phyloP scores from a whole-genome alignment of 2,797 vertebrate genomes.

The Morus bassanus region DNA sequence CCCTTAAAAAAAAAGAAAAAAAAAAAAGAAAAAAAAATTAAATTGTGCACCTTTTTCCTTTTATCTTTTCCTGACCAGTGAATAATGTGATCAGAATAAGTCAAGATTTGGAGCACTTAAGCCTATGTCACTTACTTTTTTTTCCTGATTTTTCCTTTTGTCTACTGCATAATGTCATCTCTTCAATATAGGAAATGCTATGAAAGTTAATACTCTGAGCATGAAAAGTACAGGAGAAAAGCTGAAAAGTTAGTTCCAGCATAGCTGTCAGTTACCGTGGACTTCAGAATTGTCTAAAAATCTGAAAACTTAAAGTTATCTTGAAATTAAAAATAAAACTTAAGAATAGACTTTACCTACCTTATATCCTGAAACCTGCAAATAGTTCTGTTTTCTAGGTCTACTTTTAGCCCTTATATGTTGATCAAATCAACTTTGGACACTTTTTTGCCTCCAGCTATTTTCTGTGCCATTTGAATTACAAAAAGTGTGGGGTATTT shows the following conservation, averaged over 20 bases:
- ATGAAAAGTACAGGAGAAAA: background rate
- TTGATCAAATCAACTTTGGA: background rate
- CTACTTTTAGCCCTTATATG: background rate
- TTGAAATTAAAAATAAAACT: background rate
- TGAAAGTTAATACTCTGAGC: background rate
- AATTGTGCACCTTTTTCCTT: background rate
- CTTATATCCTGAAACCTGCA: background rate
- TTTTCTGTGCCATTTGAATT: background rate
- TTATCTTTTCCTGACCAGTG: background rate
- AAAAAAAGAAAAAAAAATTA: too few species aligned
- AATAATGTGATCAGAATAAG: background rate
- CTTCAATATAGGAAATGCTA: background rate
- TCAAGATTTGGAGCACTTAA: background rate
- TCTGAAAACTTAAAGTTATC: background rate
- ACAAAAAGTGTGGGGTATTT: fast-evolving
- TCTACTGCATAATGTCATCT: background rate
- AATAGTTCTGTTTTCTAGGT: background rate
- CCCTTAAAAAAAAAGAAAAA: fast-evolving
- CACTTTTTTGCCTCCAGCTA: background rate
- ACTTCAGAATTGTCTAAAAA: background rate
- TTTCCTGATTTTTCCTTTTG: background rate
- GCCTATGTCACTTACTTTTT: background rate
- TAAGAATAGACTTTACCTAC: background rate
- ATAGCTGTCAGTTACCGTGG: background rate
- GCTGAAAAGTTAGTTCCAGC: background rate